Percentiles rank a stretch among this genome's conserved stretches.
These are phyloP conservation scores for Aporophyla nigra DNA, from an alignment of 2,888 invertebrate species.

Conservation along the genomic window DNA sequence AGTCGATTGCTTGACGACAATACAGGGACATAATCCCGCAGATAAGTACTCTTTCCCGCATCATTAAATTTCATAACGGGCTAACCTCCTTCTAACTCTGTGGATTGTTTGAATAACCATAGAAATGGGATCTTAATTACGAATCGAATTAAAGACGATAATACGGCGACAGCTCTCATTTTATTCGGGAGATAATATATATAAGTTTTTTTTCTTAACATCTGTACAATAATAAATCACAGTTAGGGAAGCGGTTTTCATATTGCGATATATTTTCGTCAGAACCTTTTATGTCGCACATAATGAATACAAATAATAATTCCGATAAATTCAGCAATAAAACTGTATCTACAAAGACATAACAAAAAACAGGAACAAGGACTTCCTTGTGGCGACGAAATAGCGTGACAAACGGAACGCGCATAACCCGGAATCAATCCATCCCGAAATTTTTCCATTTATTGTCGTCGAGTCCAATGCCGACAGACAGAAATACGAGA, in stretches of 20 bases:
- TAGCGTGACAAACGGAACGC: conserved; percentile 74
- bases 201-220: not conserved
- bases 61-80: conserved; percentile 80
- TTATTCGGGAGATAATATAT: conserved; percentile 12
- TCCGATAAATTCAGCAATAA: conserved; percentile 68
- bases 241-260: conserved; percentile 7
- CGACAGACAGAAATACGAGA: conserved; percentile 73
- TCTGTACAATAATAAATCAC: conserved; percentile 26
- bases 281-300: conserved; percentile 42
- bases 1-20: conserved; percentile 32
- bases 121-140: conserved; percentile 81
- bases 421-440: conserved; percentile 77
- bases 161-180: conserved; percentile 14
- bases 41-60: conserved; percentile 70
- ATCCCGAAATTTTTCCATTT: conserved; percentile 75
- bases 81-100: conserved; percentile 77
- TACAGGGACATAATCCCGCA: conserved; percentile 60
- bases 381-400: conserved; percentile 69
- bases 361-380: conserved; percentile 71
- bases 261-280: conserved; percentile 33
- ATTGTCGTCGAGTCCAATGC: conserved; percentile 68
- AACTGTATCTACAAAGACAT: conserved; percentile 62
- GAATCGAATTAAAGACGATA: conserved; percentile 68
- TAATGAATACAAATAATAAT: conserved; percentile 62
- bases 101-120: conserved; percentile 78